These are phyloP conservation scores for Origma solitaria DNA, from an alignment of 2,113 vertebrate species.

Conservation along the genomic window DNA sequence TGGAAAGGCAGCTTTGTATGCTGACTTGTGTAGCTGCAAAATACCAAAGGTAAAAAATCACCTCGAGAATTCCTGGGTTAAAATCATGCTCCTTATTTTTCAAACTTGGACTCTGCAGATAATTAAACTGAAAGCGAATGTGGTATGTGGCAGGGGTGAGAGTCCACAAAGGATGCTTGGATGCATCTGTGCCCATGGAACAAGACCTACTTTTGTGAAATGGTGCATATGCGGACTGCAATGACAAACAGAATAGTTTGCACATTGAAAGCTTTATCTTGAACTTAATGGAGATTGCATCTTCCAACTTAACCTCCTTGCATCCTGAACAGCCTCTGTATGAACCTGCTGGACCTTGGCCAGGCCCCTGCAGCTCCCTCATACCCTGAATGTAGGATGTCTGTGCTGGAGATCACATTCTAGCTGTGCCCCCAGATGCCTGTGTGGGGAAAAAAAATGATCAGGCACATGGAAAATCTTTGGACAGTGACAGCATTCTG, in stretches of 20 bases:
- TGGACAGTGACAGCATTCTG: not conserved
- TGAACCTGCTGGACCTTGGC: not conserved
- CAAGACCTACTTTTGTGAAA: not conserved
- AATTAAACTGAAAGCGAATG: not conserved
- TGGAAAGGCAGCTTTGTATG: not conserved
- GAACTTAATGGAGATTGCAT: not conserved
- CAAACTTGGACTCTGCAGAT: not conserved
- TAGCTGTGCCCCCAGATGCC: not conserved
- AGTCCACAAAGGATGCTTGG: not conserved
- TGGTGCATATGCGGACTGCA: not conserved
- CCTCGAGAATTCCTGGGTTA: not conserved
- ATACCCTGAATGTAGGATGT: not conserved
- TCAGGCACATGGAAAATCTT: not conserved
- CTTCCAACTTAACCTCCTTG: not conserved
- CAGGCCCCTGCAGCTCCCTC: not conserved
- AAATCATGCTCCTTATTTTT: not conserved
- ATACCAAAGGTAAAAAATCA: not conserved
- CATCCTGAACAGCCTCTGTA: not conserved
- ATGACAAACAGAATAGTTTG: not conserved
- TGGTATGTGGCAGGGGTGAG: not conserved
- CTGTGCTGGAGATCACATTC: not conserved
- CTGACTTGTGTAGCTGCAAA: not conserved
- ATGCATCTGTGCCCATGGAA: not conserved
- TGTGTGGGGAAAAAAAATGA: not conserved
- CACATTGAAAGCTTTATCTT: not conserved